These are phyloP conservation scores for Venustaconcha ellipsiformis DNA, from an alignment of 1,140 invertebrate genomes.

Conservation along the genomic window DNA sequence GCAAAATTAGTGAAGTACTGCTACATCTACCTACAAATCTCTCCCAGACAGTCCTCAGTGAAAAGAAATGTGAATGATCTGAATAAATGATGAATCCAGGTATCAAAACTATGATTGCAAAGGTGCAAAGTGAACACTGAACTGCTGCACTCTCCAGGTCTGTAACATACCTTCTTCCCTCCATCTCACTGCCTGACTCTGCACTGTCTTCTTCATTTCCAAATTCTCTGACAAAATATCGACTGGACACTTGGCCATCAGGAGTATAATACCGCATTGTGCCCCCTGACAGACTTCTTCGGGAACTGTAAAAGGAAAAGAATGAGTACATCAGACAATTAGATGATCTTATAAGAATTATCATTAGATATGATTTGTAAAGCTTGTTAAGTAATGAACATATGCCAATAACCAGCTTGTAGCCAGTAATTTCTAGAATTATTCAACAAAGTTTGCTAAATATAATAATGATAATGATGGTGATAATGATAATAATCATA, in stretches of 20 bases:
- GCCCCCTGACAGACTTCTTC: slow-evolving; percentile 14
- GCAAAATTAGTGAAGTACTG: neutral
- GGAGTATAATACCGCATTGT: slow-evolving; percentile 47
- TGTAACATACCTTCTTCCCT: slow-evolving; percentile 31
- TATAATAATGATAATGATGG: too few species aligned
- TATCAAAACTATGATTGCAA: neutral
- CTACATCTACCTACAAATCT: neutral
- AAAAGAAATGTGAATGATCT: neutral
- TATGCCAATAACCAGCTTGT: too few species aligned
- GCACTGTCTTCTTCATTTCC: slow-evolving; percentile 42
- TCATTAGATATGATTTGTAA: too few species aligned
- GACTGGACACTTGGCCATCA: slow-evolving; percentile 39
- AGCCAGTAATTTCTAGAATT: too few species aligned
- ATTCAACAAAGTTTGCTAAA: too few species aligned
- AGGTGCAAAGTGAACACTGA: too few species aligned
- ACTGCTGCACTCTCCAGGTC: neutral
- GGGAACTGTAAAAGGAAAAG: neutral
- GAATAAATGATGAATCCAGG: neutral
- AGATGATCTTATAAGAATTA: too few species aligned
- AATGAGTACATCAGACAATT: too few species aligned
- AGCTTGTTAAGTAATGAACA: too few species aligned
- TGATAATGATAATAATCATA: too few species aligned
- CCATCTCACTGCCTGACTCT: slow-evolving; percentile 42
- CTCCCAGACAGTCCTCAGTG: neutral
- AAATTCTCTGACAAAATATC: slow-evolving; percentile 50